Base-by-base conservation (phyloP, 1,140 invertebrate genomes). In the Macrobrachium rosenbergii region DNA sequence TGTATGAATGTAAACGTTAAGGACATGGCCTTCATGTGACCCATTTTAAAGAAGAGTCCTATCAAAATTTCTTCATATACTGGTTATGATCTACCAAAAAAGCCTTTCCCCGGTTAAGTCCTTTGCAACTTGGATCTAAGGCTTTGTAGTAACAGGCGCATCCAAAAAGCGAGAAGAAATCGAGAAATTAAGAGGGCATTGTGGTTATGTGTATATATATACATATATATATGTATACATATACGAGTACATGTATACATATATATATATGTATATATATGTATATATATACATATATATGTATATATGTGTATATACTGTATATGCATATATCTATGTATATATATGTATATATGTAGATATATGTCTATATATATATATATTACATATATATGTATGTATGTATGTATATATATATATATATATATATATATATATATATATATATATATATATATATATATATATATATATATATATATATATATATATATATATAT, bases 241-340 rank as follows among this genome's bases (percentile, higher is more conserved):
- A 67, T 17, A 67, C 12, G 12, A 6, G 12, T 64, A 64, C 12
- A 64, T 64, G 52, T 37, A 58, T 37, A 78, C 7, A 58, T 37
- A 78, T 37, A 78, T 77, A 77, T 77, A 77, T 77, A 77, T 77
- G 58, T 75, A 75, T 75, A 75, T 75, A 75, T 77, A 77, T 77
- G 58, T 77, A 58, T 77, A 58, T 77, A 58, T 77, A 58, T 77
- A 58, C 52, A 23, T 64, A 23, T 64, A 23, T 64, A 23, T 23
- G 17, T 43, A 43, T 23, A 2, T 23, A 43, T 37, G 11, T n/a
- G n/a, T n/a, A n/a, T n/a, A n/a, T n/a, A n/a, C n/a, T 78, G 58
- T 78, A 28, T 78, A 28, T 78, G 21, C 60, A 28, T 78, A 28
- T 78, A 28, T 78, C 16, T 78, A 28, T 78, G 28, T 78, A 62